Evolutionary conservation across 2,888 invertebrate species (phyloP), one percentile per base, ranked within the genome.

Genomic region (Aplocera efformata): DNA sequence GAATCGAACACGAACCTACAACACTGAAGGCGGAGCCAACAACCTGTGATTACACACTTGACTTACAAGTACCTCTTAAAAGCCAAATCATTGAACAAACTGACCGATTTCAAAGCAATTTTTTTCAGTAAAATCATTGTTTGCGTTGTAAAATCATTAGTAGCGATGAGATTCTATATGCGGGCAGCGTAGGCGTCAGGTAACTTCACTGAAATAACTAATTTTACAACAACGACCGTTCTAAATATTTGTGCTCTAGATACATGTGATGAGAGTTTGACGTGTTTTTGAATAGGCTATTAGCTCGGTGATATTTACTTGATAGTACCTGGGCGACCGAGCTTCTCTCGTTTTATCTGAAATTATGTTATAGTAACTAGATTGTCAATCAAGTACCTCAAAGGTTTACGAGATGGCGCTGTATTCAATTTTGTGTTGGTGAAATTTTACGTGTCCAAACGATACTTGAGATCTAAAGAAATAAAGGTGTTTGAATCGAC

Each of bases 171-270:
- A 10, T 25, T 36, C 44, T 53, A 50, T 47, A 48, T 42, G 26
- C 1, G 30, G 17, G 13, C 3, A 1, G 21, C 35, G 35, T 31
- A 42, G 52, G 44, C 28, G 47, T 37, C 32, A 42, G 41, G 46
- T 43, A 20, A 42, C 21, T 21, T 27, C 32, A 25, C 10, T 29
- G 29, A 48, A 45, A 51, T 35, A 39, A 45, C 46, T 42, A 47
- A 49, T 45, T 50, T 42, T 47, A 53, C 38, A 35, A 42, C 44
- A 30, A 26, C 43, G 43, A 42, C 30, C 40, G 52, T 33, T 50
- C 58, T 47, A 50, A 54, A 58, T 56, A 52, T 52, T 34, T 35
- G 34, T 49, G 50, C 31, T 50, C 50, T 36, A 49, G 42, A 49
- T 53, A 49, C 40, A 46, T 13, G 33, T 43, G 42, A 44, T 24